Evolutionary conservation across 2,888 invertebrate species (phyloP).

Genomic region (Cheilosia urbana): DNA sequence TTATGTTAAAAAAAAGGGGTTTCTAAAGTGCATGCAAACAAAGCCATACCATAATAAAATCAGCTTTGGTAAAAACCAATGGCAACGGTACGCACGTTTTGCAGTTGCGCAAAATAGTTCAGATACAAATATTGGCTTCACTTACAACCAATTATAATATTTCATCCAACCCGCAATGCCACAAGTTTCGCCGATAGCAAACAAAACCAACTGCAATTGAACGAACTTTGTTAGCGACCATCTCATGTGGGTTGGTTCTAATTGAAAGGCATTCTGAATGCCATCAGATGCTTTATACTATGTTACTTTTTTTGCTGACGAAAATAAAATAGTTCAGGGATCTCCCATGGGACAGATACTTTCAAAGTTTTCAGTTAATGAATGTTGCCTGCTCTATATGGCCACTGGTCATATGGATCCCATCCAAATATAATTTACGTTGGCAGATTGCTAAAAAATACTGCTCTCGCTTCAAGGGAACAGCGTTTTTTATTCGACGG

Average conservation of each 20-base stretch:
- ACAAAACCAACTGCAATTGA: background rate
- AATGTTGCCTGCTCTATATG: constrained; percentile 24
- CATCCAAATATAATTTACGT: constrained; percentile 37
- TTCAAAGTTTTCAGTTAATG: constrained; percentile 41
- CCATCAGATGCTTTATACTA: constrained; percentile 11
- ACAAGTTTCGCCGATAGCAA: too few species aligned
- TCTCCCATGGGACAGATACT: constrained; percentile 22
- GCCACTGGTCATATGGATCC: constrained; percentile 49
- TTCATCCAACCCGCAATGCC: too few species aligned
- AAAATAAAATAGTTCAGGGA: constrained; percentile 18
- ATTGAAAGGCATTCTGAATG: constrained; percentile 22
- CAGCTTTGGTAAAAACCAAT: too few species aligned
- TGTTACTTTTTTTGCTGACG: constrained; percentile 11
- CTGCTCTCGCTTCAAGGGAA: background rate
- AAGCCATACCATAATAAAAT: too few species aligned
- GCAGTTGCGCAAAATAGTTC: too few species aligned
- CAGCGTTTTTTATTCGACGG: constrained; percentile 19
- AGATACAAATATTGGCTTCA: too few species aligned
- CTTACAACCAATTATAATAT: too few species aligned
- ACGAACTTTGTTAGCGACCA: background rate
- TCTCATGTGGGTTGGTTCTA: too few species aligned
- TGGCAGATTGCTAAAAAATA: constrained; percentile 26
- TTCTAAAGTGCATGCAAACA: too few species aligned
- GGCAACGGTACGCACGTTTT: too few species aligned
- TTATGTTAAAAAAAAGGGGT: too few species aligned